These are phyloP conservation scores for Periophthalmodon schlosseri DNA, from an alignment of 2,113 vertebrate genomes.

Conservation along the genomic window DNA sequence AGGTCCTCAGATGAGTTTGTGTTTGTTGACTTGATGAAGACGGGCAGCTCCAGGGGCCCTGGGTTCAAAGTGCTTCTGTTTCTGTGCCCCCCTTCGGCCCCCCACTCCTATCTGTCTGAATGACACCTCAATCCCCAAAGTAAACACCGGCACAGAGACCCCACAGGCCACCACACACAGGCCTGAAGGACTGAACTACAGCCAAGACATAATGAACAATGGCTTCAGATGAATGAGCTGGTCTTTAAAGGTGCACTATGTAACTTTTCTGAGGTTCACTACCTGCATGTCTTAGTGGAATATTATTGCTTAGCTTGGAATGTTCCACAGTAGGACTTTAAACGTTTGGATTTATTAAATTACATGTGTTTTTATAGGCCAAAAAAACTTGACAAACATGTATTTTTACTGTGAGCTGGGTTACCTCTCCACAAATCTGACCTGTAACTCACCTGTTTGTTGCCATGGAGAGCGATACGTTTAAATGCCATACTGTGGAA, in stretches of 20 bases:
- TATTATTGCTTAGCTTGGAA: no score
- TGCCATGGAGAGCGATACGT: no score
- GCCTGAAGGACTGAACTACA: slow-evolving; percentile 39
- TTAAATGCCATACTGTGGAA: no score
- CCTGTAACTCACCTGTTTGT: no score
- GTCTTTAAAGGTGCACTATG: neutral
- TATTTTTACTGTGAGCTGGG: no score
- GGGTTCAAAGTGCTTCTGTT: slow-evolving; percentile 71
- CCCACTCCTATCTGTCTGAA: slow-evolving; percentile 52
- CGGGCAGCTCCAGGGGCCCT: slow-evolving; percentile 58
- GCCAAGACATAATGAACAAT: neutral
- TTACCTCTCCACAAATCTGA: no score
- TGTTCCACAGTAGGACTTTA: no score
- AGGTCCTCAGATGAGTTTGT: slow-evolving; percentile 49
- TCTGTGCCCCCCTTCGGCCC: slow-evolving; percentile 14
- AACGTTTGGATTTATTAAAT: no score
- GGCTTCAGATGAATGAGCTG: neutral
- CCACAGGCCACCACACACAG: slow-evolving; percentile 47
- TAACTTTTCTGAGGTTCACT: no score
- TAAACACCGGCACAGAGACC: slow-evolving; percentile 60
- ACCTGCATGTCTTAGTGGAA: no score
- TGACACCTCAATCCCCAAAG: slow-evolving; percentile 67
- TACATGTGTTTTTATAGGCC: no score
- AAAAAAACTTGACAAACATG: no score
- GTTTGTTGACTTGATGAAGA: slow-evolving; percentile 66